phyloP scores from a whole-genome alignment of 1,140 invertebrate genomes.

The Ptiloglossa arizonensis region DNA sequence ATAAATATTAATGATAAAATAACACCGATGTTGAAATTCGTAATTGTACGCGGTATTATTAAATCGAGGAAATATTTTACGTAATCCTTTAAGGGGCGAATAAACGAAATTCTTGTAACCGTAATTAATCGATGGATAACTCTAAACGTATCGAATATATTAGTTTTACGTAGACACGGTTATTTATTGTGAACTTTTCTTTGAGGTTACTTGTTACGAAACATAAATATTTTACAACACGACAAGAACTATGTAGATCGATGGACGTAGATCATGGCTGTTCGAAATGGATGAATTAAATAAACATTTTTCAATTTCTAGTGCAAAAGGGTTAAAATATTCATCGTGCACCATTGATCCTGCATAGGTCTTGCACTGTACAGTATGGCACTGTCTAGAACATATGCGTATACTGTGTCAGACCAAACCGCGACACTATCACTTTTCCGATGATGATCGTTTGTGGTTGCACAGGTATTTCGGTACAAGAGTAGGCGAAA shows the following conservation, averaged over 20 bases:
- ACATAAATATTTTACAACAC: too few relatives aligned
- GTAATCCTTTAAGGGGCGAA: too few relatives aligned
- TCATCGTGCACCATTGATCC: conserved; percentile 33
- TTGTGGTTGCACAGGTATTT: conserved; percentile 44
- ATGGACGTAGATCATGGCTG: too few relatives aligned
- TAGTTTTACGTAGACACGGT: too few relatives aligned
- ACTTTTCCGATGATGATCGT: conserved; percentile 54
- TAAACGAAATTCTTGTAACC: too few relatives aligned
- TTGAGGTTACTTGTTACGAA: too few relatives aligned
- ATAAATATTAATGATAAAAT: neutral
- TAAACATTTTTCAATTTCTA: conserved; percentile 6
- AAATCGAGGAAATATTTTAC: too few relatives aligned
- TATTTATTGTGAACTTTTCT: too few relatives aligned
- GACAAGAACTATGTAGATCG: too few relatives aligned
- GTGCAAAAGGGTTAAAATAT: conserved; percentile 37
- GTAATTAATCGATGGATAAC: too few relatives aligned
- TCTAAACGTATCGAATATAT: too few relatives aligned
- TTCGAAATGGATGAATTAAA: neutral
- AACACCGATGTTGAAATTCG: neutral
- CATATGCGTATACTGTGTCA: conserved; percentile 21
- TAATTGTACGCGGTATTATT: too few relatives aligned
- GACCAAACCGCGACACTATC: conserved; percentile 49
- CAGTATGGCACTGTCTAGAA: neutral
- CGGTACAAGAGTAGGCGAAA: conserved; percentile 43
- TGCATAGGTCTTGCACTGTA: neutral